These are phyloP conservation scores for Psix sp. DNA, from an alignment of 1,140 invertebrate genomes.

Conservation along the genomic window DNA sequence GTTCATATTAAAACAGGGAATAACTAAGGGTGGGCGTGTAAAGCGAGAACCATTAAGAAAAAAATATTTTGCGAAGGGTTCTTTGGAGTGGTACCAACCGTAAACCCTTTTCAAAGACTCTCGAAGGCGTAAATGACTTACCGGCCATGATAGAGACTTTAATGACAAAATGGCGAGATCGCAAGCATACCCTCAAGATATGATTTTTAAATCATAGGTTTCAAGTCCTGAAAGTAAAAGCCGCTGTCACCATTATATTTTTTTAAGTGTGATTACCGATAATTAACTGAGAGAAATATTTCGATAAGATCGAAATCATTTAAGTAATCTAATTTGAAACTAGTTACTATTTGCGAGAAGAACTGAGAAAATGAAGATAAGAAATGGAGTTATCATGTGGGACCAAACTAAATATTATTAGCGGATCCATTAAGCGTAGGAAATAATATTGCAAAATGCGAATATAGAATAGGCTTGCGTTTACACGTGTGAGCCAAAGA, in stretches of 20 bases:
- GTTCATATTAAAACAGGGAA: conserved; percentile 46
- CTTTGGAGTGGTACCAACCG: conserved; percentile 62
- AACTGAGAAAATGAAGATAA: neutral
- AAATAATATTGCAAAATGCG: conserved; percentile 49
- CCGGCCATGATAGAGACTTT: conserved; percentile 59
- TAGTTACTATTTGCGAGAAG: neutral
- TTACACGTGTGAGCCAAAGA: conserved; percentile 18
- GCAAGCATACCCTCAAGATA: conserved; percentile 9
- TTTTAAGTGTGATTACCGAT: too few species aligned
- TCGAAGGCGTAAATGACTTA: conserved; percentile 59
- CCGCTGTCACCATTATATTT: too few species aligned
- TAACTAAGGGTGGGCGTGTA: conserved; percentile 52
- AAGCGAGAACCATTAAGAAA: conserved; percentile 63
- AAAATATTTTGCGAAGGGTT: conserved; percentile 67
- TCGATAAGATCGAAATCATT: too few species aligned
- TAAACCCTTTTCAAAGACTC: conserved; percentile 61
- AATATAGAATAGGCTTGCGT: neutral
- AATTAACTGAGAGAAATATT: too few species aligned
- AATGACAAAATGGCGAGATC: conserved; percentile 64
- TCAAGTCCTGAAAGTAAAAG: too few species aligned
- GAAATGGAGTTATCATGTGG: conserved; percentile 6
- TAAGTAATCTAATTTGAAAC: too few species aligned
- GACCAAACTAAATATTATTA: conserved; percentile 24
- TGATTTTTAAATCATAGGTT: too few species aligned
- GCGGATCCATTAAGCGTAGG: conserved; percentile 44